These are phyloP conservation scores for Spea bombifrons DNA, from an alignment of 2,113 vertebrate genomes.

Conservation along the genomic window DNA sequence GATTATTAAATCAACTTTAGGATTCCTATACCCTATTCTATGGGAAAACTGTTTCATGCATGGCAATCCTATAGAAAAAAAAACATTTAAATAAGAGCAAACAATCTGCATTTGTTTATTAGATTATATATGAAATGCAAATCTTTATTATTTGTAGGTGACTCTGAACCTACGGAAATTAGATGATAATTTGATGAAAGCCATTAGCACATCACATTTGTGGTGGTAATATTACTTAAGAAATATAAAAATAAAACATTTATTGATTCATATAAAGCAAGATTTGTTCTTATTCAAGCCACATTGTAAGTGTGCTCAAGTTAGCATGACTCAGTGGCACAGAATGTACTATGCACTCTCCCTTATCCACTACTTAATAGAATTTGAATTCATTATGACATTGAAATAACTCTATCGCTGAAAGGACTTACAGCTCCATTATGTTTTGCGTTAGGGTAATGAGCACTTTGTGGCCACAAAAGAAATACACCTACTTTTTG, in stretches of 20 bases:
- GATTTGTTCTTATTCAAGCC: not conserved
- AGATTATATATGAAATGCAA: not conserved
- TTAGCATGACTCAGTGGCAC: constrained; percentile 8
- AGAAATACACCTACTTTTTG: constrained; percentile 8
- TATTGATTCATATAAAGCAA: constrained; percentile 21
- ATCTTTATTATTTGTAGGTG: not conserved
- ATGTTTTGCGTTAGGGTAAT: constrained; percentile 30
- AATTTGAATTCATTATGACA: constrained; percentile 31
- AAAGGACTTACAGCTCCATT: constrained; percentile 1
- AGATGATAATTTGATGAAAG: not conserved
- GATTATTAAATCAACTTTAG: no score
- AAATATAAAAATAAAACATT: constrained; percentile 9
- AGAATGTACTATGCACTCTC: constrained; percentile 16
- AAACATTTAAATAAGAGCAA: not conserved
- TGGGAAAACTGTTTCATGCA: no score
- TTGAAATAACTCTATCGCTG: constrained; percentile 1
- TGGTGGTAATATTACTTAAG: not conserved
- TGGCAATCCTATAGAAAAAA: no score
- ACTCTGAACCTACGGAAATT: not conserved
- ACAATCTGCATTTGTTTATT: not conserved
- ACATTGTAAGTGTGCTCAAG: constrained; percentile 6
- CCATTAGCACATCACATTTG: not conserved
- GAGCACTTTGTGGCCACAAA: constrained; percentile 21
- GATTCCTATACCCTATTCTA: no score
- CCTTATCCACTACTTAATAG: constrained; percentile 24